A percentile compares a stretch with the other conserved stretches of the same genome.
Conservation (phyloP, 2,797 vertebrate genomes). For the Chelonia mydas region DNA sequence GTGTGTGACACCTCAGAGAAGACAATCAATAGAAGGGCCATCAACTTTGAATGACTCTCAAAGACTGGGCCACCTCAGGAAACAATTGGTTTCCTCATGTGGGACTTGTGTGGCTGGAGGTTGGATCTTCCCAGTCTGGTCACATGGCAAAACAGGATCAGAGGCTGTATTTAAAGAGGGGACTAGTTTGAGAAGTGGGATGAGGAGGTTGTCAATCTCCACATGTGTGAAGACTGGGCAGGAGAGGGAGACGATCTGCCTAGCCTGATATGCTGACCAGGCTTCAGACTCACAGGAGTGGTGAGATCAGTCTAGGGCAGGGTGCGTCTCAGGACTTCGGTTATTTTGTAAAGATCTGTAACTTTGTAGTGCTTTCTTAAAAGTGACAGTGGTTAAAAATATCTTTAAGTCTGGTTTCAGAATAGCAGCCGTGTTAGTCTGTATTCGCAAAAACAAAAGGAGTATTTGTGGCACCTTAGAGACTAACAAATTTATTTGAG, state of each 20-base stretch:
- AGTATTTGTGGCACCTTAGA: no score
- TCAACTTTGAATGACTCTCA: neutral
- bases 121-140: neutral
- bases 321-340: neutral
- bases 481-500: no score
- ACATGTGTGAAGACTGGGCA: neutral
- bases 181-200: neutral
- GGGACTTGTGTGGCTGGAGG: neutral
- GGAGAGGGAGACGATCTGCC: neutral
- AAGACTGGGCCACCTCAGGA: neutral
- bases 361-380: neutral
- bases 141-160: neutral
- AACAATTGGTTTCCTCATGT: neutral
- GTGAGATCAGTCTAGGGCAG: neutral
- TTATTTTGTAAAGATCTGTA: neutral
- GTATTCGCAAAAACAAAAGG: no score
- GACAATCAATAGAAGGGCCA: neutral
- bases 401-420: no score
- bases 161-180: neutral
- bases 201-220: neutral
- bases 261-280: neutral
- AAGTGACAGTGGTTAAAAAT: neutral
- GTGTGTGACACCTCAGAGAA: neutral
- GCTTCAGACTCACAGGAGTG: neutral
- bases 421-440: no score